Base-by-base conservation (phyloP, 2,113 vertebrate genomes). In the Pseudorhombus dupliciocellatus region DNA sequence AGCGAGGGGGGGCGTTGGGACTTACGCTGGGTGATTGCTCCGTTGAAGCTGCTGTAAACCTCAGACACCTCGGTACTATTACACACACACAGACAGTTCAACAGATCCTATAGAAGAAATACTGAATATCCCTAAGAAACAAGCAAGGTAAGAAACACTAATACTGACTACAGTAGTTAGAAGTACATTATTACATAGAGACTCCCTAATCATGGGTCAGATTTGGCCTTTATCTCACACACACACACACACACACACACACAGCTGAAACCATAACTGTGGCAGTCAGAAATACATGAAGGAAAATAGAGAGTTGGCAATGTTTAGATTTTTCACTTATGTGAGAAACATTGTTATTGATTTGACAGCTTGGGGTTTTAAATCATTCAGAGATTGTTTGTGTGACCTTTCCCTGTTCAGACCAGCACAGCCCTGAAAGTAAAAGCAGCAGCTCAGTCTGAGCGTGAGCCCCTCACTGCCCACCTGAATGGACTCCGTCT, bases 341-440 rank as follows among this genome's bases (percentile, higher is more conserved):
- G 56, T 12, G 51, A 26, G 64, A 68, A 28, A 66, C 44, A 18
- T 11, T 42, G 40, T 30, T 60, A 37, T 37, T 52, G 55, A 48
- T 59, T 74, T n/a, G 46, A 37, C 55, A 25, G 71, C 30, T 15
- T 14, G 14, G n/a, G 37, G n/a, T 54, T n/a, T 46, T 34, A 7
- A 37, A 48, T 51, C 12, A 68, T 16, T 53, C 2, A 30, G 54
- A 40, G 62, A 21, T 18, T 66, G n/a, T 25, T 26, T 55, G 50
- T 10, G 4, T 55, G 42, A 26, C 51, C 44, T 31, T 61, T 54
- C 56, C 50, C 11, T 61, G 24, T 60, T 54, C 28, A 22, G 34
- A 40, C 50, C 68, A n/a, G 11, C 21, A 53, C 34, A 50, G 20
- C 3, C 24, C 14, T 26, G 10, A 55, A 31, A 25, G 63, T 20